Base-by-base conservation (phyloP, 2,113 vertebrate species). In the Pseudorhombus dupliciocellatus region DNA sequence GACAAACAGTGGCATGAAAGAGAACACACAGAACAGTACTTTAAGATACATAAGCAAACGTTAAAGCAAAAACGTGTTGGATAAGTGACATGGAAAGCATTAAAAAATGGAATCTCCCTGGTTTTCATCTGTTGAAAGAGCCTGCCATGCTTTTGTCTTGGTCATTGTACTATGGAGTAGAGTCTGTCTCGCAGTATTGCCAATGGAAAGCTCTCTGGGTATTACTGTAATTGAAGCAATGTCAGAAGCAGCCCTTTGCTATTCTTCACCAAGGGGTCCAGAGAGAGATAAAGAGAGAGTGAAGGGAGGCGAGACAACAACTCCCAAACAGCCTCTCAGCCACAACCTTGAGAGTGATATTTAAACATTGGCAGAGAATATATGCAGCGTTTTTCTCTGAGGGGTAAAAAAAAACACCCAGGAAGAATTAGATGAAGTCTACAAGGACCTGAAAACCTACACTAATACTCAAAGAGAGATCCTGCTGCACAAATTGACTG, bases 11-110 rank as follows among this genome's bases (percentile, higher is more conserved):
- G 7, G 54, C 20, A 18, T 46, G n/a, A 65, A 77, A 71, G 61
- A 64, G 21, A 46, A 21, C 20, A 55, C 21, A 76, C 60, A 52
- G 25, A 64, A 30, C 42, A 65, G 30, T 40, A 15, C 42, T 40
- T 76, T 7, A 73, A 46, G 12, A 40, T 93, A 82, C 95, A 94
- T 78, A 95, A 50, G 46, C 20, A 94, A 73, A 92, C 93, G 77
- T 94, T 94, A 89, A 22, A 93, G 26, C 57, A 67, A 60, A 51
- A 53, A 21, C 44, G 11, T 70, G 37, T 57, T 14, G 42, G 53
- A 54, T 2, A 54, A 58, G 21, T 59, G 40, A 48, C 40, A 44
- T 42, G 24, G 56, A 62, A 52, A 59, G 53, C 12, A 62, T 30
- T 70, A 30, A 70, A 70, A 57, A 60, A 14, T 28, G 75, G 55